These are phyloP conservation scores for Leucania comma DNA, from an alignment of 2,888 invertebrate genomes.

Conservation along the genomic window DNA sequence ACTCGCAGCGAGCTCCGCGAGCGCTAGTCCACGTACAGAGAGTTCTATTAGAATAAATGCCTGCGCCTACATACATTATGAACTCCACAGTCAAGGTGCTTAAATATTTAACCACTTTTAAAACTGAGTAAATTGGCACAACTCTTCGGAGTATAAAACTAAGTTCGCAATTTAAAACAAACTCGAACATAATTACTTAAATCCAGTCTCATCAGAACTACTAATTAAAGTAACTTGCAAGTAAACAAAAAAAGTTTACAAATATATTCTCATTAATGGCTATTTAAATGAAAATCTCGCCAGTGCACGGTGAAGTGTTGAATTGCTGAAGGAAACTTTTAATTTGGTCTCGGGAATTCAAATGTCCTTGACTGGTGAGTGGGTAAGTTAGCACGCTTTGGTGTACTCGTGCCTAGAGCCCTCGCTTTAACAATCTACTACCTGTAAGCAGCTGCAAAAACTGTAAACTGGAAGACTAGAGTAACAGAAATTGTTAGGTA, in stretches of 20 bases:
- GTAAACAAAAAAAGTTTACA: conserved; percentile 49
- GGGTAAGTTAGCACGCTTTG: conserved; percentile 68
- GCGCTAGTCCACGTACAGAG: conserved; percentile 41
- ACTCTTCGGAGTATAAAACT: conserved; percentile 24
- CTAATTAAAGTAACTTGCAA: conserved; percentile 43
- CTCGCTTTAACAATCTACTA: conserved; percentile 35
- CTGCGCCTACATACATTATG: conserved; percentile 41
- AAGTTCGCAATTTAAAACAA: conserved; percentile 39
- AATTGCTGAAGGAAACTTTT: conserved; percentile 68
- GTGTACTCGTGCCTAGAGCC: conserved; percentile 66
- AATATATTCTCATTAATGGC: conserved; percentile 62
- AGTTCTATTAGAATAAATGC: conserved; percentile 53
- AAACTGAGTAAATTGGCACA: conserved; percentile 33
- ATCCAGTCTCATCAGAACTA: conserved; percentile 29
- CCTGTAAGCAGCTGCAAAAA: conserved; percentile 31
- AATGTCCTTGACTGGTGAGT: conserved; percentile 68
- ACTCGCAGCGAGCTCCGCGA: conserved; percentile 64
- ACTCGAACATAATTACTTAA: conserved; percentile 33
- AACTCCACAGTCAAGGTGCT: conserved; percentile 17
- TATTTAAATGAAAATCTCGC: conserved; percentile 62
- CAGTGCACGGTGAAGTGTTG: conserved; percentile 45
- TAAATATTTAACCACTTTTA: conserved; percentile 32
- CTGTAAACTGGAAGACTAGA: conserved; percentile 10
- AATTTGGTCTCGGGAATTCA: conserved; percentile 72
- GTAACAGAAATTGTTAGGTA: not conserved